Evolutionary conservation across 2,113 vertebrate genomes (phyloP).

Genomic region (Heloderma charlesbogerti): DNA sequence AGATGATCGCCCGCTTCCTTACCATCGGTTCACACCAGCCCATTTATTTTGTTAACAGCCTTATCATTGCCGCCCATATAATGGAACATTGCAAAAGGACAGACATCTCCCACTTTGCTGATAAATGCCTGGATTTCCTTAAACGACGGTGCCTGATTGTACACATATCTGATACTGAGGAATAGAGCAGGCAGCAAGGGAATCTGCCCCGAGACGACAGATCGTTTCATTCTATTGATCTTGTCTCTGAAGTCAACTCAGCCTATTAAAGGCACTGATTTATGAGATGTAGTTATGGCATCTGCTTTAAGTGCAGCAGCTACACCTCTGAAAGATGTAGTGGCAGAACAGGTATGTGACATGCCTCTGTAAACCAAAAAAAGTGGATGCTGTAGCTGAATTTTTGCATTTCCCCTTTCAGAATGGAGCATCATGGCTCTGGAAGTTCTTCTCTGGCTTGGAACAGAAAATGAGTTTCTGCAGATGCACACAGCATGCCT

Average conservation of each 20-base stretch:
- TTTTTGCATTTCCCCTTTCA: not conserved
- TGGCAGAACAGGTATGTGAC: not conserved
- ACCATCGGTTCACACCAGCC: no score
- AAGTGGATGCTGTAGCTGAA: not conserved
- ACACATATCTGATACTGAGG: not conserved
- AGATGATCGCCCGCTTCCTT: not conserved
- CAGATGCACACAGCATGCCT: not conserved
- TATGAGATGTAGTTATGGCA: not conserved
- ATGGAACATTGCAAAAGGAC: not conserved
- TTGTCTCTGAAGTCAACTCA: conserved; percentile 12
- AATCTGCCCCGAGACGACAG: not conserved
- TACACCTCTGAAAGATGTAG: not conserved
- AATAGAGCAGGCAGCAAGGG: not conserved
- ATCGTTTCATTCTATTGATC: conserved; percentile 16
- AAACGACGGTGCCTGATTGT: conserved; percentile 5
- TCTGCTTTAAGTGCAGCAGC: not conserved
- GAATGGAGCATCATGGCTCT: not conserved
- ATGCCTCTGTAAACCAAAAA: not conserved
- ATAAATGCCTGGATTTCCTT: not conserved
- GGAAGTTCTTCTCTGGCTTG: not conserved
- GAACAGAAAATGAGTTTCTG: not conserved
- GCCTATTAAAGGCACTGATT: conserved; percentile 17
- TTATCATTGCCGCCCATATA: not conserved
- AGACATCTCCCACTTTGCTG: conserved; percentile 15
- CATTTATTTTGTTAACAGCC: conserved; percentile 1